phyloP scores from a whole-genome alignment of 2,888 invertebrate species.

The Exocentrus adspersus region DNA sequence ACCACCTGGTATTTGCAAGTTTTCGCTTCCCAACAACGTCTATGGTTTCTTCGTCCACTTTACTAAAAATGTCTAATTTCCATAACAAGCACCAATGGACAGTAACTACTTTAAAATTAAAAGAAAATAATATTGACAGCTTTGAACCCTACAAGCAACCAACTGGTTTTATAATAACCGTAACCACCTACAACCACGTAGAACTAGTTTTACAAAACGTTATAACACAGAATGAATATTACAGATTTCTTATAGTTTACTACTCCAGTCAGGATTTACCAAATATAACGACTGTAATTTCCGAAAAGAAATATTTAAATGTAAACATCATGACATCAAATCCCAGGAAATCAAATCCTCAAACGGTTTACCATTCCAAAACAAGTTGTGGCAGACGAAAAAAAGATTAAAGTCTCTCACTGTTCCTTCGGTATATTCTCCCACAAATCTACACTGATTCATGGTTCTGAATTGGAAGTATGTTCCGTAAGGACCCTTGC shows the following conservation, averaged over 20 bases:
- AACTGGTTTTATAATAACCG: neutral
- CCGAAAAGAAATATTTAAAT: neutral
- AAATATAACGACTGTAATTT: neutral
- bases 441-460: neutral
- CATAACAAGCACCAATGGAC: neutral
- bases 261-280: neutral
- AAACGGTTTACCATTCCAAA: neutral
- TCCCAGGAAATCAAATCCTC: neutral
- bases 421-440: neutral
- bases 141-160: neutral
- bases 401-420: neutral
- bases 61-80: neutral
- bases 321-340: neutral
- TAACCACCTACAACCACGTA: neutral
- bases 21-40: neutral
- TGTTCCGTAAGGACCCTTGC: neutral
- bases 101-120: neutral
- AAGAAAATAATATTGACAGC: neutral
- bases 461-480: neutral
- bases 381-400: neutral
- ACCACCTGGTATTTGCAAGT: neutral
- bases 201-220: neutral
- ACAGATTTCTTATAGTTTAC: neutral
- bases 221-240: neutral
- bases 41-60: neutral